Evolutionary conservation across 2,888 invertebrate genomes (phyloP).

Genomic region (Drosophila lutescens): DNA sequence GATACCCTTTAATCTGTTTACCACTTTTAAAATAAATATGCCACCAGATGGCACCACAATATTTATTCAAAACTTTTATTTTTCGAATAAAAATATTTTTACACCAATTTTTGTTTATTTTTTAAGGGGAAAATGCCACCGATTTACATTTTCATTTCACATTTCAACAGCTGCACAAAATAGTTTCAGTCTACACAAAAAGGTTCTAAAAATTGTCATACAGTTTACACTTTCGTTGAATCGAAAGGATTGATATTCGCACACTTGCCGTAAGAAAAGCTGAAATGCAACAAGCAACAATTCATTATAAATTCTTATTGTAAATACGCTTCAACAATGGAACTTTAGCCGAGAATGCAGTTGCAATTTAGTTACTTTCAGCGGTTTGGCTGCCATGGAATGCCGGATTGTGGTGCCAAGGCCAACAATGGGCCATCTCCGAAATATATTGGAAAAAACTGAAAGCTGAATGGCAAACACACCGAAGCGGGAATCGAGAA

Average conservation of each 20-base stretch:
- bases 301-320: slow-evolving; percentile 58
- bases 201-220: not conserved
- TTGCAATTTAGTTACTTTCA: slow-evolving; percentile 73
- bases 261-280: not conserved
- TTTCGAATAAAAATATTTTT: too few species aligned
- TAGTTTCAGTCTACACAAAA: not conserved
- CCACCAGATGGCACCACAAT: too few species aligned
- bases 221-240: not conserved
- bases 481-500: slow-evolving; percentile 7
- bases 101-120: too few species aligned
- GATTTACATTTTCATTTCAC: too few species aligned
- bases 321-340: slow-evolving; percentile 32
- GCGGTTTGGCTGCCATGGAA: slow-evolving; percentile 68
- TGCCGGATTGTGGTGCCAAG: slow-evolving; percentile 40
- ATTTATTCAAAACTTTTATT: too few species aligned
- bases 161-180: too few species aligned
- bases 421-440: slow-evolving; percentile 67
- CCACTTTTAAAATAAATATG: too few species aligned
- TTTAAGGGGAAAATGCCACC: too few species aligned
- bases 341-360: slow-evolving; percentile 29
- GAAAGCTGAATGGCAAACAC: slow-evolving; percentile 33
- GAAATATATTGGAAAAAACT: slow-evolving; percentile 55
- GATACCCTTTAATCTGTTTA: too few species aligned
- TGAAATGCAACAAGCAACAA: slow-evolving; percentile 39
- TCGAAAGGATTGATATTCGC: not conserved